phyloP scores from a whole-genome alignment of 2,888 invertebrate species.

The Tenthredo notha region DNA sequence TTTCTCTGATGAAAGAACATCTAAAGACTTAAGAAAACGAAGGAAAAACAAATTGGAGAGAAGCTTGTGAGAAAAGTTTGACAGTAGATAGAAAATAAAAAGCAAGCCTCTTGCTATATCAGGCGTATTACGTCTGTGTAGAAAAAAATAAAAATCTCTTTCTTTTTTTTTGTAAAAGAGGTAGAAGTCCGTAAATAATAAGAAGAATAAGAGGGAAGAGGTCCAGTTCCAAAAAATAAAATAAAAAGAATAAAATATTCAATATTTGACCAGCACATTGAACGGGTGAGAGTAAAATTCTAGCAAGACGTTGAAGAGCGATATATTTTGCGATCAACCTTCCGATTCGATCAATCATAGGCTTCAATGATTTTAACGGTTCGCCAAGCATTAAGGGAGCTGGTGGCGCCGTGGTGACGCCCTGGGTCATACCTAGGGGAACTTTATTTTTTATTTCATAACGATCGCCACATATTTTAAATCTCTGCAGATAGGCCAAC shows the following conservation, averaged over 20 bases:
- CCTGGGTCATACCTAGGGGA: neutral
- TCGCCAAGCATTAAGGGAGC: conserved; percentile 23
- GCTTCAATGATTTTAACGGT: conserved; percentile 28
- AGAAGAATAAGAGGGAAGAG: neutral
- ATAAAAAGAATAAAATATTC: too few relatives aligned
- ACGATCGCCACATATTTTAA: neutral
- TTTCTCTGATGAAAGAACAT: neutral
- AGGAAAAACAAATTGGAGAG: conserved; percentile 16
- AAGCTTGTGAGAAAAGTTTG: neutral
- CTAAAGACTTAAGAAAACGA: neutral
- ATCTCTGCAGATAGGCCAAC: neutral
- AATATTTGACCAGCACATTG: neutral
- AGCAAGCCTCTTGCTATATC: neutral
- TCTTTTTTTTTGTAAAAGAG: neutral
- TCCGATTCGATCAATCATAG: conserved; percentile 33
- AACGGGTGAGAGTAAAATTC: conserved; percentile 5
- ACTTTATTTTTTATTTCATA: neutral
- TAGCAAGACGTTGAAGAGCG: neutral
- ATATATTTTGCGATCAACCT: conserved; percentile 37
- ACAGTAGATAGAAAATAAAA: neutral
- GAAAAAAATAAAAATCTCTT: neutral
- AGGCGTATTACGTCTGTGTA: neutral
- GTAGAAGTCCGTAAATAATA: neutral
- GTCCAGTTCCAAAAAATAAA: neutral
- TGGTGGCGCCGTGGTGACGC: conserved; percentile 24